Evolutionary conservation across 2,888 invertebrate species (phyloP).

Genomic region (Apotomis capreana): DNA sequence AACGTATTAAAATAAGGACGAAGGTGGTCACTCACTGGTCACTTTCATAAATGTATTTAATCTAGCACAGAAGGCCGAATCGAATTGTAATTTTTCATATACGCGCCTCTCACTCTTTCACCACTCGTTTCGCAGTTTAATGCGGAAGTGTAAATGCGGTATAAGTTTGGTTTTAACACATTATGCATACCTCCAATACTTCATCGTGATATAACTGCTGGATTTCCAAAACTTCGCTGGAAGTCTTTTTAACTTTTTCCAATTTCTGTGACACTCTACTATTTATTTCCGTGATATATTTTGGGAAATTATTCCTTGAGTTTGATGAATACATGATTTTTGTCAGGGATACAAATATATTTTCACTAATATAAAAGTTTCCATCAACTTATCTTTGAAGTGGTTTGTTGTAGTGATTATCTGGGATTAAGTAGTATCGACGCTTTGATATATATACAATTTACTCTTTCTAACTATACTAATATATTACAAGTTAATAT

Average conservation of each 20-base stretch:
- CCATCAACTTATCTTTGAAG: slow-evolving; percentile 19
- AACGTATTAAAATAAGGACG: not conserved
- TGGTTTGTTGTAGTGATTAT: slow-evolving; percentile 66
- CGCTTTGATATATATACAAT: not conserved
- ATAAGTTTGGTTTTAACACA: slow-evolving; percentile 11
- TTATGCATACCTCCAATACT: slow-evolving; percentile 59
- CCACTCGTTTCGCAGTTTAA: not conserved
- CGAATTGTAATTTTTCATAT: too few relatives aligned
- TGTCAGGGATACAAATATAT: not conserved
- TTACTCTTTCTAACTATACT: not conserved
- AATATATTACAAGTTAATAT: not conserved
- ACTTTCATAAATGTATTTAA: too few relatives aligned
- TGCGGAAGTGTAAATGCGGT: not conserved
- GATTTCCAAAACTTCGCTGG: slow-evolving; percentile 61
- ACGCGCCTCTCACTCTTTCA: too few relatives aligned
- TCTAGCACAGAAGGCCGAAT: too few relatives aligned
- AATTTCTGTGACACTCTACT: slow-evolving; percentile 55
- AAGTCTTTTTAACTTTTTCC: slow-evolving; percentile 55
- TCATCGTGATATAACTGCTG: slow-evolving; percentile 66
- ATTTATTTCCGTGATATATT: slow-evolving; percentile 67
- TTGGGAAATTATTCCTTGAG: slow-evolving; percentile 54
- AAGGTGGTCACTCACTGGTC: too few relatives aligned
- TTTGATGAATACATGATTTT: slow-evolving; percentile 29
- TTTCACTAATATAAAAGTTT: not conserved
- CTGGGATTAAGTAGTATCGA: slow-evolving; percentile 35